Evolutionary conservation across 2,888 invertebrate genomes (phyloP), one percentile per base, ranked within the genome.

Genomic region (Ormyrus labotus): DNA sequence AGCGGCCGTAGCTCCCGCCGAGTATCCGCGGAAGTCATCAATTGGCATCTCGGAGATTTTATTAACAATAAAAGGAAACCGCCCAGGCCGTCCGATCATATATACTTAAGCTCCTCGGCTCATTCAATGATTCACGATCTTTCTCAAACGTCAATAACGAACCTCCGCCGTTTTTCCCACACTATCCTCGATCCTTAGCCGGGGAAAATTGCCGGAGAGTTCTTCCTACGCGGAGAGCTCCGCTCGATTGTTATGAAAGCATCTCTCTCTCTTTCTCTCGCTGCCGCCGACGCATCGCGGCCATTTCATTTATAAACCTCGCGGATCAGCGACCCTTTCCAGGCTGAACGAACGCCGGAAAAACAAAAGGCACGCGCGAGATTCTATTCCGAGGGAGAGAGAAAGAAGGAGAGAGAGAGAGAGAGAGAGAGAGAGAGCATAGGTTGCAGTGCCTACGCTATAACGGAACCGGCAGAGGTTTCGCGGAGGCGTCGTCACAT

Each of bases 301-400:
- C 19, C 68, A 74, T 73, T 79, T 79, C 79, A 79, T 79, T 79
- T 69, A 73, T 73, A 73, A 60, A 47, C 34, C 53, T 10, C 45
- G 58, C 77, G 75, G 63, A 65, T 67, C 72, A 67, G 53, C 78
- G 78, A 78, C 67, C 78, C 67, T 72, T 64, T 63, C 58, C 67
- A 55, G 50, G 63, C 63, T 19, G 19, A 19, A 2, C 19, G 1
- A 8, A 45, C 64, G 69, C 73, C 73, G 75, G 65, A 75, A 80
- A 80, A 75, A 80, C 74, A 80, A 75, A 80, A 64, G 75, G 10
- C 65, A 11, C 6, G n/a, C 11, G 76, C 53, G 61, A 45, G 50
- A 58, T 78, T 69, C 69, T 78, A 68, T 78, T 73, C 61, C 60
- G 6, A 76, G 19, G 19, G 19, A 19, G 19, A 19, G 77, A 77